A percentile compares a stretch with the other conserved stretches of the same genome.
phyloP scores from a whole-genome alignment of 2,113 vertebrate species.

The Dasyprocta punctata region DNA sequence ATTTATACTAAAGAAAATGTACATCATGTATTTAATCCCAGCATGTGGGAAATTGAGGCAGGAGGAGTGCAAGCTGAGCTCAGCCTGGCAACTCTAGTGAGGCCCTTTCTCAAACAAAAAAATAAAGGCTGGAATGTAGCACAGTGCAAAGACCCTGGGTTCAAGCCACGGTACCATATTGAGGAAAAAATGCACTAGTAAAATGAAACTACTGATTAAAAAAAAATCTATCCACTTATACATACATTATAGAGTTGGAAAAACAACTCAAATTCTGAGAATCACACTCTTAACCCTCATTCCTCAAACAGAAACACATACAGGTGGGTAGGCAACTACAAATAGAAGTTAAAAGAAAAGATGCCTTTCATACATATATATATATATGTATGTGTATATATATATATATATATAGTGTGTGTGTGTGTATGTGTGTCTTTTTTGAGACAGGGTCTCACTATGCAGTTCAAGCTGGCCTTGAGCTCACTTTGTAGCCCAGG shows the following conservation, averaged over 20 bases:
- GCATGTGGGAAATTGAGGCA: not conserved
- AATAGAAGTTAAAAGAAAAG: not conserved
- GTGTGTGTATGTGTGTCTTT: no score
- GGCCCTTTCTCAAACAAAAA: not conserved
- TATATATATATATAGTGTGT: no score
- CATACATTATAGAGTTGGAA: not conserved
- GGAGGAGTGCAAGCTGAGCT: not conserved
- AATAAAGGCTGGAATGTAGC: not conserved
- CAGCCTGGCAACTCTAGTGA: not conserved
- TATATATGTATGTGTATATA: no score
- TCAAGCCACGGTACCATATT: not conserved
- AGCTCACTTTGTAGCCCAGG: no score
- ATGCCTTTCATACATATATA: not conserved
- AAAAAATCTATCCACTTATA: not conserved
- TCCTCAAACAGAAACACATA: not conserved
- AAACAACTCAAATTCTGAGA: slow-evolving; percentile 27
- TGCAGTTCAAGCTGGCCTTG: no score
- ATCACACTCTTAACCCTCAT: not conserved
- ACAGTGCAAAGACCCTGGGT: not conserved
- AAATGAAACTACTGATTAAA: not conserved
- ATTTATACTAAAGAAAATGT: not conserved
- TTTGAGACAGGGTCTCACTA: no score
- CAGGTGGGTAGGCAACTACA: not conserved
- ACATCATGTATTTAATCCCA: not conserved
- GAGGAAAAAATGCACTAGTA: not conserved